These are phyloP conservation scores for Eurytoma californica DNA, from an alignment of 2,888 invertebrate genomes.

Conservation along the genomic window DNA sequence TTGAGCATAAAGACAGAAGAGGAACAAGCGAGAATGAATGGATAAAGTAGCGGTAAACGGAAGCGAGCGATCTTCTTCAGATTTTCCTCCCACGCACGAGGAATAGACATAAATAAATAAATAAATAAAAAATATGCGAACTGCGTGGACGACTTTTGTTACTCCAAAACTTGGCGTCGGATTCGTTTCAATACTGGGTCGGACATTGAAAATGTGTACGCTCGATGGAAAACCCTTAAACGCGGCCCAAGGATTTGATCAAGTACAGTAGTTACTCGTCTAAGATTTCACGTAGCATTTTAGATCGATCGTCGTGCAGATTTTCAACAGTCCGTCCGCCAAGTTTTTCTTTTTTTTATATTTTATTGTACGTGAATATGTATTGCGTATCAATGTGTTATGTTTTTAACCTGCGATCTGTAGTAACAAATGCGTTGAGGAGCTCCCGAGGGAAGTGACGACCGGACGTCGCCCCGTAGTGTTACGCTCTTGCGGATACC, in stretches of 20 bases:
- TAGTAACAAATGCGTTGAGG: too few species aligned
- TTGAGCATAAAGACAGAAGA: conserved; percentile 38
- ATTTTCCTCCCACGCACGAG: conserved; percentile 42
- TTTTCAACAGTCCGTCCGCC: conserved; percentile 20
- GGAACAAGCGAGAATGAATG: conserved; percentile 3
- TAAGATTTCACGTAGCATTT: conserved; percentile 42
- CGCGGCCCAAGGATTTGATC: conserved; percentile 53
- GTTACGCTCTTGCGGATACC: too few species aligned
- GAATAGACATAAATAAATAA: conserved; percentile 21
- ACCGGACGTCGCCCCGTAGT: too few species aligned
- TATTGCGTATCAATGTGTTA: neutral
- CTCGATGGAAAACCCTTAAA: conserved; percentile 5
- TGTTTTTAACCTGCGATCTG: too few species aligned
- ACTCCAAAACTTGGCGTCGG: conserved; percentile 30
- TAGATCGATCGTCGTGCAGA: conserved; percentile 17
- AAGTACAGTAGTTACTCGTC: conserved; percentile 24
- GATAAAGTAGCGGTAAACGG: neutral
- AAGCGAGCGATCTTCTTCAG: conserved; percentile 15
- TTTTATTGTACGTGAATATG: neutral
- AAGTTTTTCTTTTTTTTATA: conserved; percentile 8
- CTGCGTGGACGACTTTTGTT: conserved; percentile 26
- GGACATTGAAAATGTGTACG: conserved; percentile 11
- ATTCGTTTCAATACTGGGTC: neutral
- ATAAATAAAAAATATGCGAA: conserved; percentile 1
- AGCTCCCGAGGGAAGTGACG: too few species aligned